Evolutionary conservation across 2,888 invertebrate species (phyloP).

Genomic region (Drosophila seclusa): DNA sequence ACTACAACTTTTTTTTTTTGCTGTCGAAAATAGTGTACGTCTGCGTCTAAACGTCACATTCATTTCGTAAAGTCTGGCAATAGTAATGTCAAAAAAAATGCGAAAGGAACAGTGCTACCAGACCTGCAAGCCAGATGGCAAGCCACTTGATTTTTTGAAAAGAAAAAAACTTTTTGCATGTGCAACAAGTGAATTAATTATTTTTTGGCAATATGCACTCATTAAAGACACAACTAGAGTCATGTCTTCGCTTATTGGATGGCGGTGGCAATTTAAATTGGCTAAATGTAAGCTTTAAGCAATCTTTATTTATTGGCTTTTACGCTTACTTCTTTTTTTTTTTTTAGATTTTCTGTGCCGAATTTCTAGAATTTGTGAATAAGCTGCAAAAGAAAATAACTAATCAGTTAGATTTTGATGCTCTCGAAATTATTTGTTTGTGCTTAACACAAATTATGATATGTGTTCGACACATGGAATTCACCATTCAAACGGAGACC

Average conservation of each 20-base stretch:
- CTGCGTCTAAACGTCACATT: constrained; percentile 60
- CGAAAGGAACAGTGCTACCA: constrained; percentile 30
- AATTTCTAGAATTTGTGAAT: constrained; percentile 75
- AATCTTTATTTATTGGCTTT: not conserved
- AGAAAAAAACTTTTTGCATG: constrained; percentile 26
- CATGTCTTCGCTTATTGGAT: constrained; percentile 42
- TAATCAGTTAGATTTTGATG: constrained; percentile 31
- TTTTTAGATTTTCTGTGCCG: constrained; percentile 79
- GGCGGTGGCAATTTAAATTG: constrained; percentile 60
- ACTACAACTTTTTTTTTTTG: constrained; percentile 57
- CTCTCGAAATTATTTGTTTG: constrained; percentile 75
- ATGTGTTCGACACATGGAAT: constrained; percentile 81
- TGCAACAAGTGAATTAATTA: constrained; percentile 51
- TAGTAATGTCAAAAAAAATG: constrained; percentile 44
- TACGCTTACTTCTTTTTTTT: constrained; percentile 42
- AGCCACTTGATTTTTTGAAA: constrained; percentile 15
- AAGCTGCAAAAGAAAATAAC: constrained; percentile 70
- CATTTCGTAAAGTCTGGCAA: constrained; percentile 49
- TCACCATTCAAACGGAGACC: constrained; percentile 76
- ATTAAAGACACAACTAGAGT: constrained; percentile 44
- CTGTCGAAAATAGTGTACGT: constrained; percentile 70
- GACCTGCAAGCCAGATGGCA: not conserved
- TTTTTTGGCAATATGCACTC: constrained; percentile 40
- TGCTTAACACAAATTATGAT: constrained; percentile 82
- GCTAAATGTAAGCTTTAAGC: constrained; percentile 70